Percentiles rank a stretch among this genome's conserved stretches.
phyloP scores from a whole-genome alignment of 2,113 vertebrate genomes.

The Anolis sagrei region DNA sequence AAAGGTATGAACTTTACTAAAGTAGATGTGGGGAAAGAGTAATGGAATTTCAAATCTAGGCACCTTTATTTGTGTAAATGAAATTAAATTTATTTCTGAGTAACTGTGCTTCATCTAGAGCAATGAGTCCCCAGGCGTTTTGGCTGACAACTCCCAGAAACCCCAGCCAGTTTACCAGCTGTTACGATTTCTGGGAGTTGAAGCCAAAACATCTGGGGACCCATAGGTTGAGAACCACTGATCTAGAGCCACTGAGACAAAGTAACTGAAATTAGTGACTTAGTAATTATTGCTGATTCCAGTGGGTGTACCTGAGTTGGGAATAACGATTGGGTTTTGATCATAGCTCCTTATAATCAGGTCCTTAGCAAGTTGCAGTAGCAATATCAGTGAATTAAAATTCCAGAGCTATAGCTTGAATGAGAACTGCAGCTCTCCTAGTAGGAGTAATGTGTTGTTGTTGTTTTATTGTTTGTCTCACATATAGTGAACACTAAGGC shows the following conservation, averaged over 20 bases:
- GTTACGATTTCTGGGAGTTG: too few relatives aligned
- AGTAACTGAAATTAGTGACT: too few relatives aligned
- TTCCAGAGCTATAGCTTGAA: background rate
- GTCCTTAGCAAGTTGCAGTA: background rate
- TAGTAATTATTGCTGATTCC: too few relatives aligned
- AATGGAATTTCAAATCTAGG: background rate
- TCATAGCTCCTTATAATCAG: background rate
- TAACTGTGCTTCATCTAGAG: background rate
- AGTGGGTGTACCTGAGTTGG: too few relatives aligned
- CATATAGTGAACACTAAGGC: slow-evolving; percentile 90
- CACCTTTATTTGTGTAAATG: background rate
- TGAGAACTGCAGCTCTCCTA: background rate
- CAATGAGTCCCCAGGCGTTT: too few relatives aligned
- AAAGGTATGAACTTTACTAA: slow-evolving; percentile 82
- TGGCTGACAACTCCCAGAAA: too few relatives aligned
- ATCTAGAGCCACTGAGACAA: too few relatives aligned
- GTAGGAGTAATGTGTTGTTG: background rate
- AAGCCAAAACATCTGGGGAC: too few relatives aligned
- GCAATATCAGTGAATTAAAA: background rate
- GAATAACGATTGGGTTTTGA: too few relatives aligned
- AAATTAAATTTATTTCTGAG: background rate
- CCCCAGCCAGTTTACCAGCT: too few relatives aligned
- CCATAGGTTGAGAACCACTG: too few relatives aligned
- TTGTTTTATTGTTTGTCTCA: background rate
- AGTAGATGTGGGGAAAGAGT: background rate